These are phyloP conservation scores for Psophia crepitans DNA, from an alignment of 2,113 vertebrate species.

Conservation along the genomic window DNA sequence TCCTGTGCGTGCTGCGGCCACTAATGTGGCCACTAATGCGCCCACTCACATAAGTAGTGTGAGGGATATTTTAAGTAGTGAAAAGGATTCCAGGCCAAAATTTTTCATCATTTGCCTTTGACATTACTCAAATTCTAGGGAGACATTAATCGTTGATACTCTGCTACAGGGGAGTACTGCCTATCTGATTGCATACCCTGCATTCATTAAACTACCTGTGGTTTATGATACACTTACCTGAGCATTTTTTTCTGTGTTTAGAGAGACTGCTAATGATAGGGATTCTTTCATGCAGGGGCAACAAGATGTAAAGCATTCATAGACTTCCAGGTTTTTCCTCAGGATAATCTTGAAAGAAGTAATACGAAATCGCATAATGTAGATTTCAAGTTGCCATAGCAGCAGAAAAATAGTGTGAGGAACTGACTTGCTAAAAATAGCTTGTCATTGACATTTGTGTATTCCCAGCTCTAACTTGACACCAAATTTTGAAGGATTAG, in stretches of 20 bases:
- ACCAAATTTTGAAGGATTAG: conserved; percentile 28
- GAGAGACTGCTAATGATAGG: not conserved
- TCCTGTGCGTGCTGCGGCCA: not conserved
- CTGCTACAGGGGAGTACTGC: not conserved
- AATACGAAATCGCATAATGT: conserved; percentile 38
- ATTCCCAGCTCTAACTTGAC: conserved; percentile 3
- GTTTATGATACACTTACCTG: not conserved
- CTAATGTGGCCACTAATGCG: not conserved
- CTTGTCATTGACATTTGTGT: conserved; percentile 28
- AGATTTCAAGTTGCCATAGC: conserved; percentile 63
- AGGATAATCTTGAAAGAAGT: conserved; percentile 47
- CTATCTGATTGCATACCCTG: not conserved
- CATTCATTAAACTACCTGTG: not conserved
- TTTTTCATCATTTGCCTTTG: conserved; percentile 10
- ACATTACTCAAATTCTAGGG: not conserved
- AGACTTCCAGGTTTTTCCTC: not conserved
- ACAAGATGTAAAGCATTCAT: conserved; percentile 19
- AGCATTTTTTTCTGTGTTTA: not conserved
- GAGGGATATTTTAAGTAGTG: not conserved
- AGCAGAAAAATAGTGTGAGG: conserved; percentile 36
- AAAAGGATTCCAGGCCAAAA: not conserved
- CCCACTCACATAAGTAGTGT: not conserved
- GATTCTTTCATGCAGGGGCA: conserved; percentile 5
- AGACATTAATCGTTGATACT: not conserved
- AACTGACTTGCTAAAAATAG: conserved; percentile 57